Conservation (phyloP, 1,140 invertebrate genomes). For the Zaprionus vittiger region DNA sequence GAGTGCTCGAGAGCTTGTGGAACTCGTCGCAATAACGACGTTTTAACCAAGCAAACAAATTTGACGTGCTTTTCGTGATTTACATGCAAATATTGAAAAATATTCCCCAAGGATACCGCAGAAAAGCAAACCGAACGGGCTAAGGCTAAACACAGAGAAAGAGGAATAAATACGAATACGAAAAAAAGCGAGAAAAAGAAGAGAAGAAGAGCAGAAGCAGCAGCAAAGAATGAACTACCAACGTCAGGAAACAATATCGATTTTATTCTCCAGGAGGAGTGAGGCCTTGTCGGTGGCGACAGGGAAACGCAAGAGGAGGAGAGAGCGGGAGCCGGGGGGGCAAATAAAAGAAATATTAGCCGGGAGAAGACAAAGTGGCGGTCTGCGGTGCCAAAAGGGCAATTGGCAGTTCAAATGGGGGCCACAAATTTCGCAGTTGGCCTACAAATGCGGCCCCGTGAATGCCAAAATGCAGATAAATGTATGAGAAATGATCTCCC, state of each 20-base stretch:
- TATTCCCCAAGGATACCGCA: conserved; percentile 82
- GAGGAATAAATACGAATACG: conserved; percentile 22
- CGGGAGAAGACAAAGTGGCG: conserved; percentile 79
- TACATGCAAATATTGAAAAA: conserved; percentile 84
- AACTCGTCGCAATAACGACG: conserved; percentile 76
- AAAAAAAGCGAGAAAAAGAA: conserved; percentile 23
- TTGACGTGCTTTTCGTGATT: conserved; percentile 84
- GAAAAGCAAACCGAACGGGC: conserved; percentile 67
- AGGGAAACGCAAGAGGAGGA: conserved; percentile 55
- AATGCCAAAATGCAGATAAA: conserved; percentile 4
- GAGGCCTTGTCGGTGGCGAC: conserved; percentile 1
- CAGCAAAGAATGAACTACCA: conserved; percentile 51
- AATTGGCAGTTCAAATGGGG: conserved; percentile 43
- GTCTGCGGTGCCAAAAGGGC: conserved; percentile 40
- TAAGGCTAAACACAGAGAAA: conserved; percentile 57
- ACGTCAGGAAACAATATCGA: conserved; percentile 73
- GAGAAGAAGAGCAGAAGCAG: conserved; percentile 8
- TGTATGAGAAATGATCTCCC: conserved; percentile 17
- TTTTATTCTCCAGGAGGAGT: conserved; percentile 53
- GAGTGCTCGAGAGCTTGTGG: conserved; percentile 16
- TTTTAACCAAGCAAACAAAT: conserved; percentile 82
- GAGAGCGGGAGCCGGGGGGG: neutral
- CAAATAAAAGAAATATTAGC: conserved; percentile 82
- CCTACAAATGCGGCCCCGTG: conserved; percentile 1
- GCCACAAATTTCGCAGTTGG: conserved; percentile 11